Base-by-base conservation (phyloP, 1,140 invertebrate genomes). In the Bombus superbus region DNA sequence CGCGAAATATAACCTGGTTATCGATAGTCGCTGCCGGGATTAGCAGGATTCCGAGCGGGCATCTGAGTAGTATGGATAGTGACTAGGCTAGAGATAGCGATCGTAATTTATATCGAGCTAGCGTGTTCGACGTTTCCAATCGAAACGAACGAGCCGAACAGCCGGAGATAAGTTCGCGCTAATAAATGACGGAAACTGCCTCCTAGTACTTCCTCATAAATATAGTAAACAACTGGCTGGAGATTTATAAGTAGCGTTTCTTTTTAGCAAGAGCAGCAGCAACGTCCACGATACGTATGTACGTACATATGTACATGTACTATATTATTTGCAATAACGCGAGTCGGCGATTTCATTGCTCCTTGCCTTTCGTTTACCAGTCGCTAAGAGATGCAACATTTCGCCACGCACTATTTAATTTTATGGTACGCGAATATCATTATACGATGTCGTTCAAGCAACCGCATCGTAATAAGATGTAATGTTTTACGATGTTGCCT, bases 61-160 rank as follows among this genome's bases (percentile, higher is more conserved):
- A 73, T 85, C 83, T 85, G 83, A 85, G 78, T 81, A 74, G 83
- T 85, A 85, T 85, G 83, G 83, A 85, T 85, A 59, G 83, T 85
- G 83, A 85, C 83, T 85, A 81, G 83, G 78, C 47, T 42, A 81
- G 71, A 85, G 83, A 88, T 88, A 87, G 85, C 32, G 76, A 88
- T 88, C 85, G 85, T 88, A 86, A 88, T 88, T 88, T 88, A 88
- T 88, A 87, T 86, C 72, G 64, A 59, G 78, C 74, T 80, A 77
- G 40, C 72, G 66, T 64, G 78, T 87, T 86, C 85, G 79, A 79
- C 85, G 73, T 85, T 88, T 88, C 85, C 87, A 87, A 88, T 87
- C 80, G 86, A 83, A 87, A 88, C 69, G 87, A 86, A 83, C 76
- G 77, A 86, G 77, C 77, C 80, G 44, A 81, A 68, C 83, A 74